These are phyloP conservation scores for Bursaphelenchus okinawaensis DNA, from an alignment of 2,888 invertebrate species.

Conservation along the genomic window DNA sequence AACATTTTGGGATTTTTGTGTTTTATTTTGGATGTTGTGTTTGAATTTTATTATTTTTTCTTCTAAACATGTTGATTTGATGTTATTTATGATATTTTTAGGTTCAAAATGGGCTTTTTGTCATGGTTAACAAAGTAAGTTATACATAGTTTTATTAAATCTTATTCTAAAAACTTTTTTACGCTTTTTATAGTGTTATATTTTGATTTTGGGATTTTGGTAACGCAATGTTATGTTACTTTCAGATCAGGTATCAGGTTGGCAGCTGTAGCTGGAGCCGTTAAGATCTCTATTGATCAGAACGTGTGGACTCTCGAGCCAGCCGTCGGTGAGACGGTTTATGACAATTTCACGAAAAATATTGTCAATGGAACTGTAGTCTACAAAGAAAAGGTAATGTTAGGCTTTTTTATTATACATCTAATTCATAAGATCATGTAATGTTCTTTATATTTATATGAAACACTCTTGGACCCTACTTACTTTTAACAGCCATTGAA, in stretches of 20 bases:
- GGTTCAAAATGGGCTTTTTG: background rate
- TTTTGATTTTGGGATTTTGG: background rate
- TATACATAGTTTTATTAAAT: too few species aligned
- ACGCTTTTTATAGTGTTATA: background rate
- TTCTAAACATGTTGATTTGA: too few species aligned
- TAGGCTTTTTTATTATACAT: constrained; percentile 9
- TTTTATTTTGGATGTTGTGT: too few species aligned
- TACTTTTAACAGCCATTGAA: background rate
- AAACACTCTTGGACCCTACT: background rate
- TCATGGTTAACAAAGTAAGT: background rate
- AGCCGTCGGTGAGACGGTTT: constrained; percentile 40
- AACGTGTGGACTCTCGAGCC: constrained; percentile 50
- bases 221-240: background rate
- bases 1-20: too few species aligned
- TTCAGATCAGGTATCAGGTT: constrained; percentile 40
- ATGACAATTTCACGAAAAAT: constrained; percentile 45
- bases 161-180: too few species aligned
- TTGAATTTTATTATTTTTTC: too few species aligned
- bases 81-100: too few species aligned
- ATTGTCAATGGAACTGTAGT: constrained; percentile 53
- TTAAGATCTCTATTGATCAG: constrained; percentile 51
- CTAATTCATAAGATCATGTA: background rate
- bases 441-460: too few species aligned
- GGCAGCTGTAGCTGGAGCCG: constrained; percentile 47
- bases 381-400: constrained; percentile 46